Percentiles rank a stretch among this genome's conserved stretches.
Conservation (phyloP, 2,888 invertebrate species). For the Alloscopus bannaensis region DNA sequence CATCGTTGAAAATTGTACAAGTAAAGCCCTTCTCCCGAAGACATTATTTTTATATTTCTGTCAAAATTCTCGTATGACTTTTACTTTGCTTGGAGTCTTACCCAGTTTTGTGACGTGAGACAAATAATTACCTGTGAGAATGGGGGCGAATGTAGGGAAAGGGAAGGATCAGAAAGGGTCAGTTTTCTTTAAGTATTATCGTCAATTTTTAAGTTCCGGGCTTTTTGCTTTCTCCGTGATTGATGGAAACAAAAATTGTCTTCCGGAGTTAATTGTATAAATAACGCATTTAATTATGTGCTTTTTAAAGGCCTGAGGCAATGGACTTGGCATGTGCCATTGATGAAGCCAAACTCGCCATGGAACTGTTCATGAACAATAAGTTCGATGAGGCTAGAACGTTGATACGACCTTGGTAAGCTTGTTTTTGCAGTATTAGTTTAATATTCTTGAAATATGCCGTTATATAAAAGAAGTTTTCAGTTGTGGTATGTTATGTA, state of each 20-base stretch:
- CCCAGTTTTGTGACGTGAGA: too few species aligned
- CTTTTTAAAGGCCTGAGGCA: constrained; percentile 73
- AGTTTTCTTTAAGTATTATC: not conserved
- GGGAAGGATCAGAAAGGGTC: not conserved
- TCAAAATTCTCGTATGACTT: too few species aligned
- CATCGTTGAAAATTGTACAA: too few species aligned
- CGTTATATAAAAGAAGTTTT: too few species aligned
- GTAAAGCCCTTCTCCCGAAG: too few species aligned
- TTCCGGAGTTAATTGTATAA: not conserved
- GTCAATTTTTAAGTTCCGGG: not conserved
- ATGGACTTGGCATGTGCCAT: constrained; percentile 84
- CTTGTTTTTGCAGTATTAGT: too few species aligned
- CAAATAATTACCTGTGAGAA: too few species aligned
- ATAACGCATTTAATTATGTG: constrained; percentile 15
- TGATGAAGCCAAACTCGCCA: constrained; percentile 85
- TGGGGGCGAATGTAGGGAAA: not conserved
- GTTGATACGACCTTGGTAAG: constrained; percentile 88
- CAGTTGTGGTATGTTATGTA: too few species aligned
- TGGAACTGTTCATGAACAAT: constrained; percentile 95
- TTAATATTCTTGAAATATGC: too few species aligned
- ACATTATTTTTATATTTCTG: too few species aligned
- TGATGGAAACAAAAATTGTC: not conserved
- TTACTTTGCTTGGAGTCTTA: too few species aligned
- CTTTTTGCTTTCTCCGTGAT: too few species aligned
- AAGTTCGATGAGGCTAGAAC: constrained; percentile 88